Conservation (phyloP, 2,888 invertebrate genomes). For the Empis stercorea region DNA sequence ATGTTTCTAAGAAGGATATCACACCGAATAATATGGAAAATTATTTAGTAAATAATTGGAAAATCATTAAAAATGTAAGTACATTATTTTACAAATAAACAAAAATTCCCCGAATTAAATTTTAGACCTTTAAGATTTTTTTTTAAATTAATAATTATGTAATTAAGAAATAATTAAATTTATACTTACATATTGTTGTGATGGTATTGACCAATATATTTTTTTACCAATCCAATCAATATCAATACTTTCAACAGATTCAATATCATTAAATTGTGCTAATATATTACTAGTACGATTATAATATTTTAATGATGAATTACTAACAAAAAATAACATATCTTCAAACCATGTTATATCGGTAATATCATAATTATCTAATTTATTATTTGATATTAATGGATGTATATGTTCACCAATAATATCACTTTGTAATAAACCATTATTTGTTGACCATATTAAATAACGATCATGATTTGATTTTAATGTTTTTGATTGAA, state of each 20-base stretch:
- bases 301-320: conserved; percentile 56
- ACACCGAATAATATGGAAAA: too few relatives aligned
- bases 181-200: conserved; percentile 65
- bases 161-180: background rate
- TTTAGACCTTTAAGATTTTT: too few relatives aligned
- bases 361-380: conserved; percentile 49
- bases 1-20: too few relatives aligned
- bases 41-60: too few relatives aligned
- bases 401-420: conserved; percentile 63
- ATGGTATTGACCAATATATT: conserved; percentile 82
- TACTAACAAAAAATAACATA: conserved; percentile 59
- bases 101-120: too few relatives aligned
- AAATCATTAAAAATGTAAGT: too few relatives aligned
- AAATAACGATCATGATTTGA: conserved; percentile 34
- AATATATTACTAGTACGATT: conserved; percentile 41
- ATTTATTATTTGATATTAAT: conserved; percentile 46
- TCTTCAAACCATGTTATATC: conserved; percentile 71
- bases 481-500: conserved; percentile 55
- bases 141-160: too few relatives aligned
- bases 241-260: conserved; percentile 62
- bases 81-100: too few relatives aligned
- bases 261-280: conserved; percentile 2
- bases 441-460: conserved; percentile 63
- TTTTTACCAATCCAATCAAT: conserved; percentile 85
- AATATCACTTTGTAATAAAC: conserved; percentile 67